These are phyloP conservation scores for Engraulis encrasicolus DNA, from an alignment of 2,113 vertebrate species.

Conservation along the genomic window DNA sequence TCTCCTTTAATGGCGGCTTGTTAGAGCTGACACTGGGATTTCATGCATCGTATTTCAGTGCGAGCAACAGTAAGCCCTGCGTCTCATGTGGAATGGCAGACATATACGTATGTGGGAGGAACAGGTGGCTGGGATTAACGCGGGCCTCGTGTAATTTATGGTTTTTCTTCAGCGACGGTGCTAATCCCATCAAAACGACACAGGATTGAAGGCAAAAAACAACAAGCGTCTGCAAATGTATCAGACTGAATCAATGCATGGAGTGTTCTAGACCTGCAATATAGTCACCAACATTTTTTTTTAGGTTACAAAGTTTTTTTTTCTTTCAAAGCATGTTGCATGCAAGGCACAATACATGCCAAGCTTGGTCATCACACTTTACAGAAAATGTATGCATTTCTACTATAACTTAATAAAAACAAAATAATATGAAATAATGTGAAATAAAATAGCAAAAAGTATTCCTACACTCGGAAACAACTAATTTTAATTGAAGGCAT, in stretches of 20 bases:
- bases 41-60: constrained; percentile 66
- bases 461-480: too few species aligned
- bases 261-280: neutral
- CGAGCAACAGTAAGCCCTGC: constrained; percentile 59
- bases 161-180: neutral
- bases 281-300: too few species aligned
- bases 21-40: constrained; percentile 67
- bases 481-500: too few species aligned
- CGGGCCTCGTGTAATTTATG: neutral
- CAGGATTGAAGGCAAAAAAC: constrained; percentile 12
- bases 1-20: constrained; percentile 58
- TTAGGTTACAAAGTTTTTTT: too few species aligned
- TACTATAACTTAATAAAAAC: too few species aligned
- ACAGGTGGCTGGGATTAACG: constrained; percentile 61
- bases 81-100: constrained; percentile 50
- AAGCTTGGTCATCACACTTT: too few species aligned
- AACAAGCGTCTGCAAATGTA: neutral
- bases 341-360: too few species aligned
- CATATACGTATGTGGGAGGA: constrained; percentile 53
- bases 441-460: too few species aligned
- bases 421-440: too few species aligned
- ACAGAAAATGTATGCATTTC: too few species aligned
- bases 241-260: neutral
- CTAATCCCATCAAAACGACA: constrained; percentile 1
- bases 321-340: too few species aligned